phyloP scores from a whole-genome alignment of 2,888 invertebrate species.

The Apotomis turbidana region DNA sequence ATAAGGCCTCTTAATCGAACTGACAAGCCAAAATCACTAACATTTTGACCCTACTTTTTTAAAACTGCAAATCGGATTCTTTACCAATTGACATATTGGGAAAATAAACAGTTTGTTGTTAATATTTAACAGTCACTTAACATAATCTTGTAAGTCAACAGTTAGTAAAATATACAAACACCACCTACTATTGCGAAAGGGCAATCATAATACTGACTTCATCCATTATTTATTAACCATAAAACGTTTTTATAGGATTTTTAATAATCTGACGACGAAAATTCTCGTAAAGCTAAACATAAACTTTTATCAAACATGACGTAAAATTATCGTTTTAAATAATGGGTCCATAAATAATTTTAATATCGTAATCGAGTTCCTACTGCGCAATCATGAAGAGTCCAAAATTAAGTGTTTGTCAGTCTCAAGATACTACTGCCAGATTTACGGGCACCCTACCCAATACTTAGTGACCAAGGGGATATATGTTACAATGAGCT shows the following conservation, averaged over 20 bases:
- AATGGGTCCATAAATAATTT: slow-evolving; percentile 35
- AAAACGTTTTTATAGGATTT: slow-evolving; percentile 27
- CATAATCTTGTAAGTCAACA: too few relatives aligned
- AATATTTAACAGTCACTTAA: too few relatives aligned
- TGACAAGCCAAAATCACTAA: too few relatives aligned
- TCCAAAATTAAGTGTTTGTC: not conserved
- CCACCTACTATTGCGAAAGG: slow-evolving; percentile 9
- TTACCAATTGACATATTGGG: too few relatives aligned
- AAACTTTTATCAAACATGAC: slow-evolving; percentile 35
- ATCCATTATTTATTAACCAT: slow-evolving; percentile 39
- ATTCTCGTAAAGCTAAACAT: slow-evolving; percentile 34
- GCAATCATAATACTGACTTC: slow-evolving; percentile 7
- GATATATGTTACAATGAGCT: too few relatives aligned
- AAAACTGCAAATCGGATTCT: too few relatives aligned
- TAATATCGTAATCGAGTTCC: slow-evolving; percentile 14
- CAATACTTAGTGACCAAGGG: too few relatives aligned
- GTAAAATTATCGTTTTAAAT: slow-evolving; percentile 34
- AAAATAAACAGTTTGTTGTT: too few relatives aligned
- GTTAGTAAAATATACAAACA: not conserved
- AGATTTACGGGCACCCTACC: too few relatives aligned
- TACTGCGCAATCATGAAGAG: slow-evolving; percentile 4
- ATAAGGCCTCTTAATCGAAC: too few relatives aligned
- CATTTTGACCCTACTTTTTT: too few relatives aligned
- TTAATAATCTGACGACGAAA: slow-evolving; percentile 23
- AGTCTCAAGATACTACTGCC: too few relatives aligned